Evolutionary conservation across 2,113 vertebrate genomes (phyloP).

Genomic region (Syrrhaptes paradoxus): DNA sequence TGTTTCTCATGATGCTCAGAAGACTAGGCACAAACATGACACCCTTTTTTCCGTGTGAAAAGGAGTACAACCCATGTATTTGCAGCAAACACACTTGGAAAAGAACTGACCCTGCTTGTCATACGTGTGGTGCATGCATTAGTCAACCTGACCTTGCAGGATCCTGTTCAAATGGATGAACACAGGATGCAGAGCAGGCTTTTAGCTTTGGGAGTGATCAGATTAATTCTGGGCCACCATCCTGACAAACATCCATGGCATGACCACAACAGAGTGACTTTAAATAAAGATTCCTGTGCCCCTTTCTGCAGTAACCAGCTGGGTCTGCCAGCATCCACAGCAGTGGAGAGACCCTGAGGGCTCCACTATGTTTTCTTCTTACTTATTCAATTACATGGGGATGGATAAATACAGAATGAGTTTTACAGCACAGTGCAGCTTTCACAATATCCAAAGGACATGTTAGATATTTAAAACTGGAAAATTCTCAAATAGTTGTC

Average conservation of each 20-base stretch:
- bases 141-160: not conserved
- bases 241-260: not conserved
- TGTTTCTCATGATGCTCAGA: not conserved
- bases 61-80: not conserved
- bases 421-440: not conserved
- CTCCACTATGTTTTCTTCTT: not conserved
- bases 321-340: not conserved
- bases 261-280: not conserved
- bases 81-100: not conserved
- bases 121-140: not conserved
- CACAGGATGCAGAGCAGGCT: not conserved
- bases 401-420: constrained; percentile 13
- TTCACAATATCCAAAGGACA: not conserved
- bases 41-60: not conserved
- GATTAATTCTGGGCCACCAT: not conserved
- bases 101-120: not conserved
- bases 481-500: not conserved
- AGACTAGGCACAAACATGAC: not conserved
- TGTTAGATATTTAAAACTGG: not conserved
- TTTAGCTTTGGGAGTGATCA: not conserved
- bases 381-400: constrained; percentile 17
- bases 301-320: not conserved
- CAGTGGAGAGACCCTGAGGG: not conserved
- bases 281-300: not conserved
- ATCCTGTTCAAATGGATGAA: not conserved